Base-by-base conservation (phyloP, 2,113 vertebrate genomes). In the Phyllostomus discolor region DNA sequence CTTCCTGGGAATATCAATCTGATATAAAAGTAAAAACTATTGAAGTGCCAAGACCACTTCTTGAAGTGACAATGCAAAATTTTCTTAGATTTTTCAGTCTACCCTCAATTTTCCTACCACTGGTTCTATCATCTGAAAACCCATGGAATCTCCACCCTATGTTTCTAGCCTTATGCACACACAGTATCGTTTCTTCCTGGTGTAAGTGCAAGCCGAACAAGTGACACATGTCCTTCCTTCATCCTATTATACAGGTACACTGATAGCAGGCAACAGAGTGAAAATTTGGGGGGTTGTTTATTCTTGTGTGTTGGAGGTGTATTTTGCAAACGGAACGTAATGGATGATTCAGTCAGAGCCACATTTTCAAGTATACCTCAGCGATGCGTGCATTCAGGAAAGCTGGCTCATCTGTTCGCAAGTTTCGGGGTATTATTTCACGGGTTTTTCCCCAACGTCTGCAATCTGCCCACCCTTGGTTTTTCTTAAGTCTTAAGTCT, bases 361-460 rank as follows among this genome's bases (percentile, higher is more conserved):
- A 86, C 43, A 19, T 57, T 52, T 76, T 52, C 22, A 75, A 57
- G 50, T 10, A 35, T 50, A 50, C 33, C 28, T 83, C 52, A 46
- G 33, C 26, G 66, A 31, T 19, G 24, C 12, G 26, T 9, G 43
- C 4, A n/a, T n/a, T 73, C 2, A 73, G 22, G 4, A 69, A 26
- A 31, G 6, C 46, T 78, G 28, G 12, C 0, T 20, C 22, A 46
- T 62, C 10, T 26, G 1, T 31, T 46, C 10, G 8, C 20, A 54
- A 69, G 59, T 33, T 1, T 72, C 20, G 78, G 11, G 1, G 2
- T 54, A 79, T 78, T 64, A 33, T 10, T 28, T 28, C 26, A 48
- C 7, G 15, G 28, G 10, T 38, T 10, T 67, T 41, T 52, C n/a
- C 3, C 10, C 8, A 84, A 0, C 1, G 4, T 2, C 10, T 38